These are phyloP conservation scores for Chalcosyrphus nemorum DNA, from an alignment of 2,888 invertebrate genomes.

Conservation along the genomic window DNA sequence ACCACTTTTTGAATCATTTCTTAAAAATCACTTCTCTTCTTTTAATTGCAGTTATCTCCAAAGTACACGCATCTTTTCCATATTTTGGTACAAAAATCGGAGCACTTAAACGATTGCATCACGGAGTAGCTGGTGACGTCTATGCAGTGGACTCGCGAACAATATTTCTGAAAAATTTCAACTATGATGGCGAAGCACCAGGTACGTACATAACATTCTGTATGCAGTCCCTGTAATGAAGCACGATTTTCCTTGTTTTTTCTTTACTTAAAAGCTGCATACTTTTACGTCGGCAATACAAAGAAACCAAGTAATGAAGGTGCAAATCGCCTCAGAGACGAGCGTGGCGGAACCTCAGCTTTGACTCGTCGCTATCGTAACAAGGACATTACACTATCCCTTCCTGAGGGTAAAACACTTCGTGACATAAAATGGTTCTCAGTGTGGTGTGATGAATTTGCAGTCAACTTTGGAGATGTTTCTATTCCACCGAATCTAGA, in stretches of 20 bases:
- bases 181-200: slow-evolving; percentile 95
- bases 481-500: slow-evolving; percentile 90
- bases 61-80: slow-evolving; percentile 81
- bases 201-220: slow-evolving; percentile 84
- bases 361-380: slow-evolving; percentile 89
- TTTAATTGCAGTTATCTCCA: slow-evolving; percentile 66
- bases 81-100: slow-evolving; percentile 92
- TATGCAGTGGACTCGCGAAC: slow-evolving; percentile 95
- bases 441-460: slow-evolving; percentile 95
- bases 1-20: too few relatives aligned
- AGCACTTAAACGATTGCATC: slow-evolving; percentile 89
- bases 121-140: slow-evolving; percentile 92
- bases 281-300: slow-evolving; percentile 92
- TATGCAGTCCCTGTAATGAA: not conserved
- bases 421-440: slow-evolving; percentile 93
- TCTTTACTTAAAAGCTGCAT: slow-evolving; percentile 95
- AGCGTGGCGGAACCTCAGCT: slow-evolving; percentile 90
- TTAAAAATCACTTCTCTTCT: not conserved
- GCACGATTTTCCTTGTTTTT: too few relatives aligned
- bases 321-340: slow-evolving; percentile 89
- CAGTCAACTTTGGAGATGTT: slow-evolving; percentile 95
- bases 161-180: slow-evolving; percentile 92
- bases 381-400: slow-evolving; percentile 90
- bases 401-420: slow-evolving; percentile 93
- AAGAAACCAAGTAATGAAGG: slow-evolving; percentile 87